Conservation (phyloP, 1,140 invertebrate genomes). For the Anoplophora glabripennis region DNA sequence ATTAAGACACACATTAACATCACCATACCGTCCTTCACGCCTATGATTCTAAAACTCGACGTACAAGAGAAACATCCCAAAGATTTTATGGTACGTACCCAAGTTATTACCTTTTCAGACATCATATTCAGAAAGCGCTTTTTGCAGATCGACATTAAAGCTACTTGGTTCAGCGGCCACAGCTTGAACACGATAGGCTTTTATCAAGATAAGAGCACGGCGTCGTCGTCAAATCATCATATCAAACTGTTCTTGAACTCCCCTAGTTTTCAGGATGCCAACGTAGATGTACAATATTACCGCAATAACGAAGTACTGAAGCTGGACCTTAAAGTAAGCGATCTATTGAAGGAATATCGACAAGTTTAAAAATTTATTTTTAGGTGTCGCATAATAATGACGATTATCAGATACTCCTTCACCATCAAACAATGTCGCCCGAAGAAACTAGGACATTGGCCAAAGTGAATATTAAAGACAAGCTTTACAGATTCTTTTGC, state of each 20-base stretch:
- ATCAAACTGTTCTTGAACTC: conserved; percentile 69
- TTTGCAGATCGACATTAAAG: conserved; percentile 60
- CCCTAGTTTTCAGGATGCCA: conserved; percentile 65
- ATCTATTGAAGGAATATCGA: background rate
- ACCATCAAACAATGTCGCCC: conserved; percentile 56
- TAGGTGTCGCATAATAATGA: conserved; percentile 61
- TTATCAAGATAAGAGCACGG: conserved; percentile 68
- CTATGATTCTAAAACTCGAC: conserved; percentile 55
- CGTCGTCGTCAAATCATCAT: conserved; percentile 58
- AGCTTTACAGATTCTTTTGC: conserved; percentile 59
- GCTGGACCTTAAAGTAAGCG: conserved; percentile 56
- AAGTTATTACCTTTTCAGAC: background rate
- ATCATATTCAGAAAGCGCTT: too few relatives aligned
- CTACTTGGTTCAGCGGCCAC: conserved; percentile 76
- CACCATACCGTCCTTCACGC: conserved; percentile 60
- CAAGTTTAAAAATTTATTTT: conserved; percentile 23
- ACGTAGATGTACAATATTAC: conserved; percentile 59
- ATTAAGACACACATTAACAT: conserved; percentile 61
- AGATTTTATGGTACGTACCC: conserved; percentile 56
- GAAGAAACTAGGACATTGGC: conserved; percentile 59
- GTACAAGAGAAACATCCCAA: conserved; percentile 57
- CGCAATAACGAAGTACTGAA: conserved; percentile 60
- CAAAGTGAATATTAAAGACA: conserved; percentile 63
- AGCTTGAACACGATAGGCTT: conserved; percentile 64
- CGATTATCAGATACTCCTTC: conserved; percentile 60